Base-by-base conservation (phyloP, 2,888 invertebrate species). In the Parochlus steinenii region DNA sequence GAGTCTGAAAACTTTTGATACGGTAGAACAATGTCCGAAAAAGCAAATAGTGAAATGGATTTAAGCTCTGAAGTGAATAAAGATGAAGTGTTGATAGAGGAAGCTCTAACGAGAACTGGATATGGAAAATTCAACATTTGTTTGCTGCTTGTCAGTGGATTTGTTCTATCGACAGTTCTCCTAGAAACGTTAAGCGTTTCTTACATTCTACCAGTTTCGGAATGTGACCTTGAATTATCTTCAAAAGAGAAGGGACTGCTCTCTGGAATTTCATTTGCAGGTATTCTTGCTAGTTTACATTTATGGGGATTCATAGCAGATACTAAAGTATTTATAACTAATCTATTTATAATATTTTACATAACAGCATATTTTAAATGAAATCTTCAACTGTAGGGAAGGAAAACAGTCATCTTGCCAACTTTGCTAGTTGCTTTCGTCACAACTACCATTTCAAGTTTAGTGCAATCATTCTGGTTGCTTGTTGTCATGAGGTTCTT, bases 291-390 rank as follows among this genome's bases (percentile, higher is more conserved):
- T 4, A 63, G 64, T 31, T 67, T 67, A 2, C 63, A 66, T 48
- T 46, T 67, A 28, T 68, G 67, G 67, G 69, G 69, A 6, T 64
- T 62, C 44, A 43, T 67, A 24, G 67, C 66, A 0, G 68, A 69
- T 43, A 63, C 63, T 1, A 53, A 52, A 38, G n/a, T n/a, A n/a
- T n/a, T n/a, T n/a, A n/a, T n/a, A n/a, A n/a, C n/a, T n/a, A n/a
- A n/a, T n/a, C n/a, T n/a, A n/a, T n/a, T n/a, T n/a, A n/a, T n/a
- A n/a, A n/a, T n/a, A n/a, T n/a, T n/a, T n/a, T n/a, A n/a, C n/a
- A n/a, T n/a, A n/a, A n/a, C n/a, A n/a, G n/a, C n/a, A n/a, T n/a
- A n/a, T n/a, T n/a, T n/a, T n/a, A n/a, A n/a, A n/a, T n/a, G n/a
- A n/a, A n/a, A n/a, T n/a, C n/a, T n/a, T n/a, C n/a, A n/a, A n/a